A percentile compares a stretch with the other conserved stretches of the same genome.
Evolutionary conservation across 2,797 vertebrate genomes (phyloP).

Genomic region (Myioborus miniatus): DNA sequence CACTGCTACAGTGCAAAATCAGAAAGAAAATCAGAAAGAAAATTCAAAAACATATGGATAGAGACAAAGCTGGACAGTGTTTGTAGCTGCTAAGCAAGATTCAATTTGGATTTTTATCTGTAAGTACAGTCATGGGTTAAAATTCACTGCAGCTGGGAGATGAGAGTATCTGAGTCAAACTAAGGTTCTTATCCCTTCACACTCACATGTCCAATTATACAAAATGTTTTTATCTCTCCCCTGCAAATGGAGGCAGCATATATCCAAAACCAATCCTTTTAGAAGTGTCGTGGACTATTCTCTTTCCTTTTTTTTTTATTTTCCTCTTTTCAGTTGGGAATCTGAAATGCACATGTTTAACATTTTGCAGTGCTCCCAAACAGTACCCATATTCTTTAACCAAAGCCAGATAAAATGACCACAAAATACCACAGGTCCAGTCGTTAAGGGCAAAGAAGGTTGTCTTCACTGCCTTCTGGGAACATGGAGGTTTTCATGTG

Average conservation of each 20-base stretch:
- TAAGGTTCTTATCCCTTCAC: not conserved
- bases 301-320: not conserved
- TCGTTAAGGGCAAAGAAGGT: not conserved
- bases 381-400: not conserved
- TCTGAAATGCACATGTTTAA: not conserved
- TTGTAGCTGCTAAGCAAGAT: not conserved
- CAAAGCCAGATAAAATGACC: not conserved
- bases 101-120: not conserved
- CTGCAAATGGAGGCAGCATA: not conserved
- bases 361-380: rapidly evolving
- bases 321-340: rapidly evolving
- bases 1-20: not conserved
- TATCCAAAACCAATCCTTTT: not conserved
- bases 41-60: not conserved
- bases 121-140: not conserved
- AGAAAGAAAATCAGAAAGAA: slow-evolving; percentile 3
- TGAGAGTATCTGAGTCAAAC: not conserved
- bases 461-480: not conserved
- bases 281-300: not conserved
- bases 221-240: not conserved
- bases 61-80: not conserved
- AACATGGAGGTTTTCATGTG: rapidly evolving
- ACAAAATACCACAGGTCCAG: not conserved
- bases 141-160: not conserved
- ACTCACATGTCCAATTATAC: not conserved